Evolutionary conservation across 2,113 vertebrate species (phyloP).

Genomic region (Alouatta palliata): DNA sequence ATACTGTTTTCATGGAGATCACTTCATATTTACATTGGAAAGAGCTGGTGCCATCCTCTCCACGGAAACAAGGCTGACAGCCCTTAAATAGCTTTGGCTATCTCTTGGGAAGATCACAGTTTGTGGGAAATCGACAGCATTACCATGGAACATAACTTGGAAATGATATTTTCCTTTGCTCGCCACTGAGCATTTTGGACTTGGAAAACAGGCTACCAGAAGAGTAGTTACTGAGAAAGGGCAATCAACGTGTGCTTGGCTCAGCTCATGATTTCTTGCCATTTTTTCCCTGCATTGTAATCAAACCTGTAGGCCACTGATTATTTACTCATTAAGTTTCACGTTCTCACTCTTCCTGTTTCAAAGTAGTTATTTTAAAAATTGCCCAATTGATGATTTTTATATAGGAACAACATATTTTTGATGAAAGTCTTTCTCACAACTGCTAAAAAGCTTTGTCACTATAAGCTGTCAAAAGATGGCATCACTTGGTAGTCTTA

Average conservation of each 20-base stretch:
- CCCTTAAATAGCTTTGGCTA: not conserved
- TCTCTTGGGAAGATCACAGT: conserved; percentile 32
- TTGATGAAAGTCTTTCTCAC: conserved; percentile 15
- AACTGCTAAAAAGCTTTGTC: conserved; percentile 24
- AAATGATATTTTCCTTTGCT: conserved; percentile 54
- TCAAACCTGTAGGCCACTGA: not conserved
- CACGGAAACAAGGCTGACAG: not conserved
- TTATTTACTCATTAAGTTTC: conserved; percentile 33
- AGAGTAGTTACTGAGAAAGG: not conserved
- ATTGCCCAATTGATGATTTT: not conserved
- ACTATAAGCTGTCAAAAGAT: not conserved
- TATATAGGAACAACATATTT: not conserved
- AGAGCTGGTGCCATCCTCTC: not conserved
- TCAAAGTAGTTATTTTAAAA: conserved; percentile 55
- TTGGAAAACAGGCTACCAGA: not conserved
- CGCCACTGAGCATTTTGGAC: not conserved
- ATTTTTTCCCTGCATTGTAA: not conserved
- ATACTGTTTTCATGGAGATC: not conserved
- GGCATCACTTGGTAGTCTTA: not conserved
- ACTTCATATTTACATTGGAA: conserved; percentile 8
- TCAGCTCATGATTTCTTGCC: not conserved
- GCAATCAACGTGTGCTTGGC: not conserved
- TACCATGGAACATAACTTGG: not conserved
- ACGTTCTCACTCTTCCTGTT: not conserved
- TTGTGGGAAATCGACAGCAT: conserved; percentile 11